Base-by-base conservation (phyloP, 2,113 vertebrate species). In the Xiphophorus couchianus region DNA sequence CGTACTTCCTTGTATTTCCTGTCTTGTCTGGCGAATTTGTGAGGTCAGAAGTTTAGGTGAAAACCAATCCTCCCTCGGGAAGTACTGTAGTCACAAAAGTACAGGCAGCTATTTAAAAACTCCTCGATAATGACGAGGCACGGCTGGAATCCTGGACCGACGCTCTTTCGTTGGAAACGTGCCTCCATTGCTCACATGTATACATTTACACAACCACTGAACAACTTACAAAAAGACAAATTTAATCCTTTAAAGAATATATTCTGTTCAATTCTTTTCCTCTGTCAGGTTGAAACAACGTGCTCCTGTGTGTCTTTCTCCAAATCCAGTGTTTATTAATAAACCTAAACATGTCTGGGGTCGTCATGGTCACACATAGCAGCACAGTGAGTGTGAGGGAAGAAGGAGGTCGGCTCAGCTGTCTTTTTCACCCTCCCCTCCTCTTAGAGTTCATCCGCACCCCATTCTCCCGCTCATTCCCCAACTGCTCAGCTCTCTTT, bases 311-410 rank as follows among this genome's bases (percentile, higher is more conserved):
- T 74, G 35, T 86, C 84, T 90, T 85, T 90, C 83, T 65, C 73
- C 69, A 80, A 29, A 70, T 65, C 77, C 61, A 81, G 77, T 90
- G 89, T 93, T 93, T 95, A 95, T 94, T 94, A 94, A 94, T 94
- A 95, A 84, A 90, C 86, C 80, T 84, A 94, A 95, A 95, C 92
- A 93, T 86, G 91, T 80, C 74, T 62, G 15, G 69, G 73, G 94
- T 95, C 87, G 90, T 84, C 93, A 90, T 88, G 92, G 93, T 76
- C 86, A 93, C 93, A 86, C 92, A 85, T 90, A 84, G 77, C 87
- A 88, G 82, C 80, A 74, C 71, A 37, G 68, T 82, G 83, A 85
- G 76, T 78, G 77, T 73, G 79, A 74, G 66, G 77, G 77, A 85
- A 81, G 74, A 76, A 85, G 83, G 76, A 89, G 80, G 83, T 76